phyloP scores from a whole-genome alignment of 2,888 invertebrate species.

The Bhutanitis thaidina region DNA sequence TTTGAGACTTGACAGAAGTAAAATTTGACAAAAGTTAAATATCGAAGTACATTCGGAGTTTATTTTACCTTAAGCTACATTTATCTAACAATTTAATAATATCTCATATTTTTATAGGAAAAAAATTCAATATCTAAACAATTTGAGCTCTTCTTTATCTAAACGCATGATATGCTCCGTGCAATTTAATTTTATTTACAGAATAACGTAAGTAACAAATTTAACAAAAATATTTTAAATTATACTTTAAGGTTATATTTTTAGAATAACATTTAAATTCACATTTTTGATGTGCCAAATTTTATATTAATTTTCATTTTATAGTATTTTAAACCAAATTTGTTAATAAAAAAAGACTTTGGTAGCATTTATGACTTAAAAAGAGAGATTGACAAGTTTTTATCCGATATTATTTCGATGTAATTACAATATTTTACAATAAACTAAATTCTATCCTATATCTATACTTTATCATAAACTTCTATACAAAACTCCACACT shows the following conservation, averaged over 20 bases:
- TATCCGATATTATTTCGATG: constrained; percentile 3
- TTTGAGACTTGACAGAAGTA: constrained; percentile 12
- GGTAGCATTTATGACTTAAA: constrained; percentile 18
- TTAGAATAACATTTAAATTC: constrained; percentile 12
- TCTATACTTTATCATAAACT: constrained; percentile 13
- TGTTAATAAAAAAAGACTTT: constrained; percentile 16
- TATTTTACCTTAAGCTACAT: constrained; percentile 11
- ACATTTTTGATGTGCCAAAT: constrained; percentile 13
- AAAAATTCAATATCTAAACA: constrained; percentile 15
- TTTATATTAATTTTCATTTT: constrained; percentile 13
- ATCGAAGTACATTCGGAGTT: constrained; percentile 10
- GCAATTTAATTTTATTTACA: constrained; percentile 20
- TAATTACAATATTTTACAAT: constrained; percentile 19
- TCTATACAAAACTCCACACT: constrained; percentile 13
- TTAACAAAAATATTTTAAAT: constrained; percentile 19
- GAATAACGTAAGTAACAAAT: constrained; percentile 19
- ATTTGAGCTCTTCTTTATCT: constrained; percentile 22
- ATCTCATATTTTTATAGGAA: constrained; percentile 7
- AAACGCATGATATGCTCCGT: constrained; percentile 23
- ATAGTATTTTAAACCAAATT: constrained; percentile 11
- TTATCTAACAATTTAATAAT: constrained; percentile 18
- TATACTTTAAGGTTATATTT: constrained; percentile 9
- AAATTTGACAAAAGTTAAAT: constrained; percentile 6
- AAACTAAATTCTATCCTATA: constrained; percentile 14
- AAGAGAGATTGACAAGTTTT: constrained; percentile 17